Evolutionary conservation across 2,113 vertebrate species (phyloP), one percentile per base, ranked within the genome.

Genomic region (Ptilorrhoa leucosticta): DNA sequence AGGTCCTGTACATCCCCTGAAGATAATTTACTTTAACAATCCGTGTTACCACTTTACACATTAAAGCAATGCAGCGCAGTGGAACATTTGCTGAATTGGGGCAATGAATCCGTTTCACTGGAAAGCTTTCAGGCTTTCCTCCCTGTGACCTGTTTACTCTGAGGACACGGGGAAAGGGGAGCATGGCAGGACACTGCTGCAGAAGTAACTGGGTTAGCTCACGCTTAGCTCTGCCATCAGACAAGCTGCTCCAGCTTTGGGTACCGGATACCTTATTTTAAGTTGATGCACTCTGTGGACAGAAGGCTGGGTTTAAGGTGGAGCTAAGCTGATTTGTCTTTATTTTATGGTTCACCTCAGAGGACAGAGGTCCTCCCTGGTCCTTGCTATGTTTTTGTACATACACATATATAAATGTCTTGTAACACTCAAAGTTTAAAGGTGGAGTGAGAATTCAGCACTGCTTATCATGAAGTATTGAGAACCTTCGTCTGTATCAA

Each of bases 191-290:
- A 73, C 58, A 53, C 14, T 70, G 88, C 91, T 93, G 71, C 65
- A 88, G 58, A 72, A 68, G 33, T 78, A 89, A 72, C 91, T 93
- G 77, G 89, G 87, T 77, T 95, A 91, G 85, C 70, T 76, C 45
- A 12, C 85, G 58, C 75, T 91, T 84, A 73, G 92, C 83, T 87
- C 70, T 87, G 70, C 60, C 60, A 70, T 60, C 70, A 58, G 56
- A 48, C 47, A 69, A 42, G 64, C 42, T 73, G 68, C 87, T 94
- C 83, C 50, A 79, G 58, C 76, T 76, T 71, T 8, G 65, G 54
- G 17, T 60, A 37, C 51, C 30, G 7, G 44, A 15, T 54, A 51
- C 14, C 13, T 87, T 58, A 40, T 57, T 69, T 77, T 73, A 58
- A 79, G 86, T 11, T 27, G 9, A 60, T 26, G 11, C 40, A 26